Conservation (phyloP, 2,888 invertebrate genomes). For the Panorpa germanica region DNA sequence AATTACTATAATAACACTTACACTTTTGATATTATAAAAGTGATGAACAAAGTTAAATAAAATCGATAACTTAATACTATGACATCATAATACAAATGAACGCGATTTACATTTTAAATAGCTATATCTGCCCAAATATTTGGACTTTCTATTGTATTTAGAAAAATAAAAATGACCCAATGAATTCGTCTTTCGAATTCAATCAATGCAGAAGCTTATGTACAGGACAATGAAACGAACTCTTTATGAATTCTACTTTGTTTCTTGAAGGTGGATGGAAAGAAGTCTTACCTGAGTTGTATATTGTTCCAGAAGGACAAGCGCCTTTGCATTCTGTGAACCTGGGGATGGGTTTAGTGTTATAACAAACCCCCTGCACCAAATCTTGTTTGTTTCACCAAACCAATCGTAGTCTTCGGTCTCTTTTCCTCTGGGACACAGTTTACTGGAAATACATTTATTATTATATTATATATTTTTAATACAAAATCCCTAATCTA, state of each 20-base stretch:
- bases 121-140: no score
- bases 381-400: slow-evolving; percentile 28
- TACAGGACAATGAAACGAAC: no score
- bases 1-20: no score
- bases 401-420: slow-evolving; percentile 40
- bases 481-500: no score
- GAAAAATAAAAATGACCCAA: slow-evolving; percentile 6
- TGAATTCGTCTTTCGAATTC: slow-evolving; percentile 1
- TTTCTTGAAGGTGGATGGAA: no score
- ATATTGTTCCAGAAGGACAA: slow-evolving; percentile 51
- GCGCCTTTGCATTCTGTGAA: slow-evolving; percentile 52
- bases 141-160: no score
- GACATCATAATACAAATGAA: no score
- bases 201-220: slow-evolving; percentile 7
- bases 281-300: slow-evolving; percentile 43
- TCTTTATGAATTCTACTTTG: not conserved
- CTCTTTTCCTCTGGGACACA: slow-evolving; percentile 34
- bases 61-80: no score
- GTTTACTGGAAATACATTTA: slow-evolving; percentile 23
- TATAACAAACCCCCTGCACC: slow-evolving; percentile 41
- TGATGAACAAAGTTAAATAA: no score
- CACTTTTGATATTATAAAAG: no score
- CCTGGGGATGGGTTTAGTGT: slow-evolving; percentile 33
- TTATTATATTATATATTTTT: not conserved
- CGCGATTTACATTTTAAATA: no score